Conservation (phyloP, 1,140 invertebrate genomes). For the Oscheius sp. region DNA sequence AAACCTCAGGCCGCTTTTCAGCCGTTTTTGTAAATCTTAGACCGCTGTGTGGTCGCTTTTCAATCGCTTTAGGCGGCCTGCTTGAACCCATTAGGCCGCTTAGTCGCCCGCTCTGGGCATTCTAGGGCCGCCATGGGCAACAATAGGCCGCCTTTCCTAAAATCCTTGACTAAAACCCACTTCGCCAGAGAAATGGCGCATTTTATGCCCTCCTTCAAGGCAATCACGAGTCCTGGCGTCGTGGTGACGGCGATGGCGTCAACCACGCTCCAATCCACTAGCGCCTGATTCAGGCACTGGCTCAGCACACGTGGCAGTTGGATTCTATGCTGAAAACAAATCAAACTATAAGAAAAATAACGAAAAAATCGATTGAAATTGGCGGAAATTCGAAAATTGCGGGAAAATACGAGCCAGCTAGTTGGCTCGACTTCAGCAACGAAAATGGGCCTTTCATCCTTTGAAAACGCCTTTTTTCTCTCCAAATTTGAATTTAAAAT, state of each 20-base stretch:
- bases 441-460: background rate
- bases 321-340: slow-evolving; percentile 21
- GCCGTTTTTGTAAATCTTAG: no score
- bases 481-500: background rate
- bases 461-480: background rate
- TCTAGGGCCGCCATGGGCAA: no score
- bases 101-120: no score
- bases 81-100: no score
- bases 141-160: no score
- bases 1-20: no score
- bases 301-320: slow-evolving; percentile 13
- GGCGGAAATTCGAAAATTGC: background rate
- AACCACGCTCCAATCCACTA: background rate
- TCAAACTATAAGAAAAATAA: background rate
- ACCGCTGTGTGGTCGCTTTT: no score
- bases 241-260: slow-evolving; percentile 25
- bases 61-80: no score
- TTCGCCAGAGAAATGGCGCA: slow-evolving; percentile 7
- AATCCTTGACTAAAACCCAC: background rate
- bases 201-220: slow-evolving; percentile 26
- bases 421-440: background rate
- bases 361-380: background rate
- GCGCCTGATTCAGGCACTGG: slow-evolving; percentile 9
- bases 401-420: background rate
- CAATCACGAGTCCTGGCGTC: slow-evolving; percentile 31